Percentiles rank a stretch among this genome's conserved stretches.
phyloP scores from a whole-genome alignment of 2,797 vertebrate genomes.

The Epinephelus malabaricus region DNA sequence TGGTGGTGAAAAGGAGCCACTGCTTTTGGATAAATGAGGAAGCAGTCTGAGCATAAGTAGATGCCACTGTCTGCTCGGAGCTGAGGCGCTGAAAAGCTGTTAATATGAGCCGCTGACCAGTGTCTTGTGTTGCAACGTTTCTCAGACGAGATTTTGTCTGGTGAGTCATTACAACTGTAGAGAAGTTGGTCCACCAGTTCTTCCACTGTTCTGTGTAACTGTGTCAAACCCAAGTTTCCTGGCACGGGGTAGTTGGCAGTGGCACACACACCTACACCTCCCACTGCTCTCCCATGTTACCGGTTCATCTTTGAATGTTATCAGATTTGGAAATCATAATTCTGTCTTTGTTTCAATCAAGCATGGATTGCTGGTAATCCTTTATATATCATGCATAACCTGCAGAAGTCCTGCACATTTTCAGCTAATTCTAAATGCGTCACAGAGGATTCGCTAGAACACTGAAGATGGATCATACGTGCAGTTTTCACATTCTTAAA shows the following conservation, averaged over 20 bases:
- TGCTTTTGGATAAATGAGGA: not conserved
- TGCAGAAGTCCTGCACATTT: too few species aligned
- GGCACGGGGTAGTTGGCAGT: not conserved
- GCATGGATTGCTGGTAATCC: not conserved
- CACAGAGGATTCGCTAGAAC: not conserved
- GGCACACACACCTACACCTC: not conserved
- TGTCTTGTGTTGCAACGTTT: not conserved
- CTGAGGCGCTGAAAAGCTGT: not conserved
- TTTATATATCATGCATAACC: not conserved
- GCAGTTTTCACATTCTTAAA: not conserved
- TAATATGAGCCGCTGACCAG: not conserved
- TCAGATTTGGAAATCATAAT: not conserved
- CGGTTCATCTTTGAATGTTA: not conserved
- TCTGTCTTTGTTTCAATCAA: not conserved
- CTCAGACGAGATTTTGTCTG: not conserved
- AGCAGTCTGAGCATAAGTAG: not conserved
- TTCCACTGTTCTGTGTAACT: not conserved
- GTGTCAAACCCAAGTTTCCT: not conserved
- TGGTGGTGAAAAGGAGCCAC: not conserved
- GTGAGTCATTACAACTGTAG: slow-evolving; percentile 26
- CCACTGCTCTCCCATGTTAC: not conserved
- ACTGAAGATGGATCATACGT: too few species aligned
- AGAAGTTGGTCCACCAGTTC: slow-evolving; percentile 20
- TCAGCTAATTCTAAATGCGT: not conserved
- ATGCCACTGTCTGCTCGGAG: too few species aligned